Percentiles rank a stretch among this genome's conserved stretches.
Evolutionary conservation across 2,888 invertebrate genomes (phyloP).

Genomic region (Nebria salina): DNA sequence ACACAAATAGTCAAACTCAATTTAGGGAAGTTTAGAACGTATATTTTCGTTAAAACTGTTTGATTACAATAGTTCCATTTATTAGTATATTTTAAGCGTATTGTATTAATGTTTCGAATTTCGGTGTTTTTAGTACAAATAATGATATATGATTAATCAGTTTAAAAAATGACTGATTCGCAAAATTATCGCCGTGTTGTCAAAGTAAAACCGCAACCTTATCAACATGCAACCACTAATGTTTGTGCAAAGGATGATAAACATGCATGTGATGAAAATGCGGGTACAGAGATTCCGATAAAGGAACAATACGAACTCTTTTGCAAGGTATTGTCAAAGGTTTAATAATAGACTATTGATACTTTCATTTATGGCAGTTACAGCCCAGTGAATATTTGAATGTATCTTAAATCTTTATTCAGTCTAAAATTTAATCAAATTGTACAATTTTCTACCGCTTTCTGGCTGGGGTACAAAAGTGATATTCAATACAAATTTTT

Average conservation of each 20-base stretch:
- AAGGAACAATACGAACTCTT: conserved; percentile 57
- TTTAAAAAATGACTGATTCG: conserved; percentile 53
- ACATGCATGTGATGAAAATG: conserved; percentile 47
- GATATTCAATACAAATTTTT: no score
- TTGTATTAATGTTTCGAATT: no score
- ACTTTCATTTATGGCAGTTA: not conserved
- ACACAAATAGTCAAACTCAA: no score
- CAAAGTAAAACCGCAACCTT: conserved; percentile 54
- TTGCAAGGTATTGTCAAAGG: conserved; percentile 57
- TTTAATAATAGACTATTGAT: conserved; percentile 38
- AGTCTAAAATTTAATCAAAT: no score
- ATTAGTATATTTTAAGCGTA: no score
- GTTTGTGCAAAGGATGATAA: conserved; percentile 23
- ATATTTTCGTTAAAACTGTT: no score
- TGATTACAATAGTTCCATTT: no score
- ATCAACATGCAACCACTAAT: conserved; percentile 40
- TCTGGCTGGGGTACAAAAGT: no score
- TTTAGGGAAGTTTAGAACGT: no score
- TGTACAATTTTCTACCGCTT: no score
- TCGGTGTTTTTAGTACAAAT: no score
- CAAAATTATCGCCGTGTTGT: conserved; percentile 56
- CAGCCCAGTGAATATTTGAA: not conserved
- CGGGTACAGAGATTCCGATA: conserved; percentile 49
- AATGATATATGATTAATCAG: no score
- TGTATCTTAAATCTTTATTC: not conserved